Conservation (phyloP, 1,140 invertebrate genomes). For the Gyrodactylus salaris region DNA sequence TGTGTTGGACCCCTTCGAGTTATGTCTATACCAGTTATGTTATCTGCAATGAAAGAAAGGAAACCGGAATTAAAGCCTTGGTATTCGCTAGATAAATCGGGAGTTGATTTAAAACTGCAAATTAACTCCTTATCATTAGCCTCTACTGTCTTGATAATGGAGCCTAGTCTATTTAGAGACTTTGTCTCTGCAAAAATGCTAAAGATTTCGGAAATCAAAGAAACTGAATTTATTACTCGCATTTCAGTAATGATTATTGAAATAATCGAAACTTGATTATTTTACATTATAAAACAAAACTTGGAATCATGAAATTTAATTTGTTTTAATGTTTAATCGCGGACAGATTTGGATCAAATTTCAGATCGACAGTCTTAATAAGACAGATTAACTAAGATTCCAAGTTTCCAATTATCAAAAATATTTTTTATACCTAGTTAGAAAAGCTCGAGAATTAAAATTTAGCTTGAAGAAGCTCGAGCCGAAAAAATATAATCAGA, state of each 20-base stretch:
- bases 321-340: background rate
- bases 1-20: background rate
- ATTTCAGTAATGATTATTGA: background rate
- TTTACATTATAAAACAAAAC: background rate
- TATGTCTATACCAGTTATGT: background rate
- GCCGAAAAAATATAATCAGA: no score
- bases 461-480: no score
- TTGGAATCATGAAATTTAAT: background rate
- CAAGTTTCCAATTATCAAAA: no score
- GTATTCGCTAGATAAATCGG: background rate
- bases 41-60: background rate
- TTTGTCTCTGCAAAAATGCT: background rate
- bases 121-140: background rate
- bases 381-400: background rate
- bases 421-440: no score
- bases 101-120: background rate
- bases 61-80: background rate
- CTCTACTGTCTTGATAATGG: background rate
- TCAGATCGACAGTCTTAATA: background rate
- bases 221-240: background rate
- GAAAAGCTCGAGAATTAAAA: no score
- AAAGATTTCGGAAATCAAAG: background rate
- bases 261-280: no score
- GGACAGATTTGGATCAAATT: background rate
- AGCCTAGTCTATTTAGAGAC: background rate